Evolutionary conservation across 2,113 vertebrate genomes (phyloP).

Genomic region (Cricetomys ansorgei): DNA sequence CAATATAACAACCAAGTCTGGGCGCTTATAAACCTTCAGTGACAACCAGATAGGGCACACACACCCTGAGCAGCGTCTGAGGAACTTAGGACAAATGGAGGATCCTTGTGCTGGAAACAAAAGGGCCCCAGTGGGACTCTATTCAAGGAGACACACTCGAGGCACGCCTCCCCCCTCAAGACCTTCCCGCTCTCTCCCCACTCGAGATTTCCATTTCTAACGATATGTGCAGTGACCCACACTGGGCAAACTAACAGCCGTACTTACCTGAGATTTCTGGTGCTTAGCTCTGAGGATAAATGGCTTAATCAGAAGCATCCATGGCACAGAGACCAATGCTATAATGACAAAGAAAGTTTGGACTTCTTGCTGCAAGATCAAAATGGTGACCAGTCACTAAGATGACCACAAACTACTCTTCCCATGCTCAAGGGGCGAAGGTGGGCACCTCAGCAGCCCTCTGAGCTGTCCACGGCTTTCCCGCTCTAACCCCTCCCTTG

Average conservation of each 20-base stretch:
- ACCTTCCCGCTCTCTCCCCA: background rate
- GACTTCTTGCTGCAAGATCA: conserved; percentile 86
- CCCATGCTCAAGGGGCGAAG: background rate
- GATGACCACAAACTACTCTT: background rate
- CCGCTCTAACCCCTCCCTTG: background rate
- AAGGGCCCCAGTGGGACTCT: background rate
- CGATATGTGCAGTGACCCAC: background rate
- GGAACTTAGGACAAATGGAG: background rate
- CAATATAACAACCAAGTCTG: background rate
- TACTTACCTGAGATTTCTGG: conserved; percentile 79
- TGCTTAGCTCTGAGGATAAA: conserved; percentile 88
- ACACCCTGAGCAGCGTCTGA: background rate
- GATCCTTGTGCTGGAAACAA: background rate
- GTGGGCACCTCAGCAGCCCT: background rate
- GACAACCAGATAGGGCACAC: background rate
- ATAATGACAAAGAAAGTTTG: conserved; percentile 90
- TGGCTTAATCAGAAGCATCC: conserved; percentile 92
- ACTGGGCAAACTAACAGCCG: rapidly evolving
- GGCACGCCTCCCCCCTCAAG: background rate
- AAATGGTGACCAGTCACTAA: background rate
- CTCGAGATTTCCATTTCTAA: background rate
- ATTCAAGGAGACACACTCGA: background rate
- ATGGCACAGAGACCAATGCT: conserved; percentile 89
- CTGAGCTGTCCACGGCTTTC: background rate
- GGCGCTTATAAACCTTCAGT: background rate